These are phyloP conservation scores for Nebria brevicollis DNA, from an alignment of 2,888 invertebrate genomes.

Conservation along the genomic window DNA sequence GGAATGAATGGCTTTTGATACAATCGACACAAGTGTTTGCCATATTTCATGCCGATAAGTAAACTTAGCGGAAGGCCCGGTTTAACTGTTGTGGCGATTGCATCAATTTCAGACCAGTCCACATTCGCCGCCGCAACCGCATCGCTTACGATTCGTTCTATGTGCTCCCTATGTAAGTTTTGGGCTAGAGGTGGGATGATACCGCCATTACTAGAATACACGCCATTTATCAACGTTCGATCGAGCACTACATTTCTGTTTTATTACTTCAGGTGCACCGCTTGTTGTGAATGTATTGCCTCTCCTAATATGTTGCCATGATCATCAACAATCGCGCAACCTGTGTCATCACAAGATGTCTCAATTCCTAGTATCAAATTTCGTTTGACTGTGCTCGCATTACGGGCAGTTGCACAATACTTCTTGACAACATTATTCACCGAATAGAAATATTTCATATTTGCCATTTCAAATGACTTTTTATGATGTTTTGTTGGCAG, in stretches of 20 bases:
- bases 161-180: slow-evolving; percentile 81
- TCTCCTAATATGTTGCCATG: slow-evolving; percentile 81
- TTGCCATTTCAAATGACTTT: background rate
- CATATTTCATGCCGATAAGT: slow-evolving; percentile 83
- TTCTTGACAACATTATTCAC: background rate
- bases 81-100: slow-evolving; percentile 90
- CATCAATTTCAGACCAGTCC: slow-evolving; percentile 76
- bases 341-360: slow-evolving; percentile 98
- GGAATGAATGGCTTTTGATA: slow-evolving; percentile 87
- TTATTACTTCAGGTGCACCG: slow-evolving; percentile 75
- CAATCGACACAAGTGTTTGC: slow-evolving; percentile 75
- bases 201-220: slow-evolving; percentile 77
- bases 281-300: slow-evolving; percentile 82
- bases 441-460: background rate
- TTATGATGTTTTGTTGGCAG: background rate
- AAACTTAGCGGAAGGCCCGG: slow-evolving; percentile 88
- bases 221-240: slow-evolving; percentile 36
- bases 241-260: slow-evolving; percentile 7
- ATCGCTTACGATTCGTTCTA: slow-evolving; percentile 75
- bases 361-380: slow-evolving; percentile 86
- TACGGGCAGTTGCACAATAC: background rate
- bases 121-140: slow-evolving; percentile 73
- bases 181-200: slow-evolving; percentile 89
- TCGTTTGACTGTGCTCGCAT: slow-evolving; percentile 16
- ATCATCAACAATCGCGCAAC: slow-evolving; percentile 84